A percentile compares a stretch with the other conserved stretches of the same genome.
Evolutionary conservation across 2,113 vertebrate species (phyloP).

Genomic region (Poeciliopsis occidentalis): DNA sequence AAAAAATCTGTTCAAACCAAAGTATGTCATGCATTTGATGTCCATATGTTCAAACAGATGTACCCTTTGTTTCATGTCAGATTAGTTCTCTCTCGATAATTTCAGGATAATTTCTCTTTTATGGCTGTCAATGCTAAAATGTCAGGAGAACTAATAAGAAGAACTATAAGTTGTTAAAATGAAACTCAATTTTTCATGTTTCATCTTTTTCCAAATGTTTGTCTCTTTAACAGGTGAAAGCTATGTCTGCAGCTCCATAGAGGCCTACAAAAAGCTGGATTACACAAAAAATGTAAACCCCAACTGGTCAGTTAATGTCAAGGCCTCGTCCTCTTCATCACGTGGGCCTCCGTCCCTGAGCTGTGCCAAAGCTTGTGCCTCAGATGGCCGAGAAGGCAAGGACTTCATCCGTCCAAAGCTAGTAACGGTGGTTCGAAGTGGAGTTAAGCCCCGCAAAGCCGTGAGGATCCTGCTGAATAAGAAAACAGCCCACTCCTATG

Average conservation of each 20-base stretch:
- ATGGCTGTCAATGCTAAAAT: neutral
- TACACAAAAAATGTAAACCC: constrained; percentile 98
- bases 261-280: constrained; percentile 96
- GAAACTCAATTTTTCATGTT: neutral
- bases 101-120: constrained; percentile 26
- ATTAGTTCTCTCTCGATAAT: constrained; percentile 26
- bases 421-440: constrained; percentile 94
- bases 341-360: constrained; percentile 87
- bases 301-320: constrained; percentile 98
- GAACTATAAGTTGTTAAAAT: neutral
- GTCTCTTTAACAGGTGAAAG: constrained; percentile 84
- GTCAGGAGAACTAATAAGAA: constrained; percentile 1
- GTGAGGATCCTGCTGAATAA: constrained; percentile 97
- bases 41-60: constrained; percentile 33
- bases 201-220: neutral
- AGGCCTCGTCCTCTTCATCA: constrained; percentile 81
- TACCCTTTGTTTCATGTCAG: constrained; percentile 15
- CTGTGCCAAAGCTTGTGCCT: constrained; percentile 80
- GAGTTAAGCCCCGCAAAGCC: constrained; percentile 94
- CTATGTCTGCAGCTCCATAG: constrained; percentile 95
- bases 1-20: neutral
- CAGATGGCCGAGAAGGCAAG: constrained; percentile 87
- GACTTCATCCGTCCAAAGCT: constrained; percentile 98
- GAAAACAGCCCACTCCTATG: constrained; percentile 97
- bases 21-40: neutral